Evolutionary conservation across 2,113 vertebrate genomes (phyloP), one percentile per base, ranked within the genome.

Genomic region (Pterocles orientalis): DNA sequence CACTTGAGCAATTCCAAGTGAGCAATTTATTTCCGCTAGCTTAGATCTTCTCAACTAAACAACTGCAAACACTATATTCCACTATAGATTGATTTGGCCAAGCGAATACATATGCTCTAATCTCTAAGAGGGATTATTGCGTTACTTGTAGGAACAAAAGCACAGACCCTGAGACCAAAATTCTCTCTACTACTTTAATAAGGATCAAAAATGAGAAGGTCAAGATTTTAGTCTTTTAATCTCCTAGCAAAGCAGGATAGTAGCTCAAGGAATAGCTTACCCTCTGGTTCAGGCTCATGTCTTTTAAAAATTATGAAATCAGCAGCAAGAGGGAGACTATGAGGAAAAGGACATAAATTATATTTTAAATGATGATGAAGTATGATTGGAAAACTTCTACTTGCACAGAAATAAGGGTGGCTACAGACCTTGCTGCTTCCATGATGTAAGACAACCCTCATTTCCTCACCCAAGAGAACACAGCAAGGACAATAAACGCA

Each of bases 1-100:
- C 58, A 69, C 65, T 57, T 65, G 34, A 80, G 50, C 54, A 96
- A 70, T 84, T 86, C 15, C 28, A 58, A 84, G 58, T 50, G 58
- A 92, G n/a, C n/a, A 41, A 60, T 88, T 88, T 60, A 75, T 89
- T 92, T 91, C 26, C 45, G 56, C 84, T 94, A 91, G 31, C 39
- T 91, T 88, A 51, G 41, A 29, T 75, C 34, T 90, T 84, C 61
- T 66, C 79, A 60, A 69, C 33, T 43, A 83, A 93, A 61, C 14
- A 78, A 36, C 25, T 53, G 23, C 41, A 80, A 70, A 70, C 16
- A 47, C 45, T 53, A 3, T 36, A 43, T 24, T 29, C 60, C 33
- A 62, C 33, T 24, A 48, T 12, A 25, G 31, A 6, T 12, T 81
- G 64, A 41, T 57, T 39, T 18, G 4, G 8, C 17, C 36, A 76